Conservation (phyloP, 2,888 invertebrate genomes). For the Andrena trimmerana region DNA sequence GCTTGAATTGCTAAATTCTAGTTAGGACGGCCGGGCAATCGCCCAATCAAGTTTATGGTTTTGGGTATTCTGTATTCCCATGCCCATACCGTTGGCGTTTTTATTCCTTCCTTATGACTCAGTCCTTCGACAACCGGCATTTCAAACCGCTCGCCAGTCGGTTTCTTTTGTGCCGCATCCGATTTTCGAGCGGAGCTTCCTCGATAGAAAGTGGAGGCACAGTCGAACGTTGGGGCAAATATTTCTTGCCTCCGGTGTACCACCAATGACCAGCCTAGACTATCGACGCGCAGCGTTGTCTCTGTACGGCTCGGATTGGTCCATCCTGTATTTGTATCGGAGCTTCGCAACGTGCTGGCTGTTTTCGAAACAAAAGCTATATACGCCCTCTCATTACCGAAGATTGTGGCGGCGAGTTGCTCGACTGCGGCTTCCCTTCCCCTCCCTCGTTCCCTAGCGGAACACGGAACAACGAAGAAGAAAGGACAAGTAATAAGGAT, state of each 20-base stretch:
- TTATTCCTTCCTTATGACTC: background rate
- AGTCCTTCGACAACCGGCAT: background rate
- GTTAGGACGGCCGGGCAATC: background rate
- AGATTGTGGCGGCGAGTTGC: conserved; percentile 50
- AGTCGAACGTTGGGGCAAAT: background rate
- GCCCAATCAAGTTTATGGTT: background rate
- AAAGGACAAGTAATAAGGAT: conserved; percentile 28
- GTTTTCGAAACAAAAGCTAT: conserved; percentile 55
- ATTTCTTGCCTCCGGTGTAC: conserved; percentile 48
- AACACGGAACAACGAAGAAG: conserved; percentile 10
- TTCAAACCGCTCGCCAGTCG: too few species aligned
- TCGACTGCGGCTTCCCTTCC: conserved; percentile 10
- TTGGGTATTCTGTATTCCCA: background rate
- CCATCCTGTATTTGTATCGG: conserved; percentile 51
- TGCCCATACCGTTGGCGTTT: background rate
- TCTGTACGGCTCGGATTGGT: conserved; percentile 49
- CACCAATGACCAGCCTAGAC: conserved; percentile 45
- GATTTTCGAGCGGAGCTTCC: too few species aligned
- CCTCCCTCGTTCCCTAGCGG: background rate
- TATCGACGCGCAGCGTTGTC: conserved; percentile 53
- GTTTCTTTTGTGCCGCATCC: too few species aligned
- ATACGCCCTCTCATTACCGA: conserved; percentile 53
- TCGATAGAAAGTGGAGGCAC: background rate
- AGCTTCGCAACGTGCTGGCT: conserved; percentile 29
- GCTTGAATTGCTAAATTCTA: conserved; percentile 40